These are phyloP conservation scores for Tipula vernalis DNA, from an alignment of 2,888 invertebrate genomes.

Conservation along the genomic window DNA sequence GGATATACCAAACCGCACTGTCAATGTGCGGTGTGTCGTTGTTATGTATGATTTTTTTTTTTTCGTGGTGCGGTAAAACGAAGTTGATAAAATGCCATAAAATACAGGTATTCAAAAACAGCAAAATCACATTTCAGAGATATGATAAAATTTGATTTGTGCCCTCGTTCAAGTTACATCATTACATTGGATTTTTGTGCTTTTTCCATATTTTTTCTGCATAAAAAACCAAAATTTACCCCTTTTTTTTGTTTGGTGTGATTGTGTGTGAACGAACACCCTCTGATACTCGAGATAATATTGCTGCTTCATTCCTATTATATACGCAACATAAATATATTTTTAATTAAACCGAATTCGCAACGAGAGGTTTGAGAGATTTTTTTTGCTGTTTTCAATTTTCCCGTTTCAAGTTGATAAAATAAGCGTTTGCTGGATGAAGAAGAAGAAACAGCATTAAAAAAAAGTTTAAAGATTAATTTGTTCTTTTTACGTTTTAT, in stretches of 20 bases:
- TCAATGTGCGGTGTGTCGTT: background rate
- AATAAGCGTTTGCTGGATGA: background rate
- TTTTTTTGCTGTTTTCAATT: background rate
- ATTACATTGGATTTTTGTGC: background rate
- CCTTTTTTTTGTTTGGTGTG: background rate
- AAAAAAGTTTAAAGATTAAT: background rate
- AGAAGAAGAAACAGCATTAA: background rate
- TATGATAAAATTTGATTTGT: background rate
- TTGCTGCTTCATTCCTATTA: too few relatives aligned
- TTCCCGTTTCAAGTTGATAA: background rate
- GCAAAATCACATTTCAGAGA: background rate
- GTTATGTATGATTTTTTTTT: background rate
- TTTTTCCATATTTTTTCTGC: background rate
- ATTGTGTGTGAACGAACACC: too few relatives aligned
- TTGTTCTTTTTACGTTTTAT: background rate
- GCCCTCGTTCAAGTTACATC: background rate
- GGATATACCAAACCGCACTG: background rate
- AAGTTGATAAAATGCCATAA: background rate
- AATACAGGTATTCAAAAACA: background rate
- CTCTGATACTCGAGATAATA: too few relatives aligned
- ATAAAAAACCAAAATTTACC: background rate
- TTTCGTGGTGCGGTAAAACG: background rate
- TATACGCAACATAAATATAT: background rate
- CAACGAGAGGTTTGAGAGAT: background rate
- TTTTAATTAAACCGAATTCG: background rate